A percentile compares a stretch with the other conserved stretches of the same genome.
Evolutionary conservation across 2,797 vertebrate species (phyloP).

Genomic region (Eptatretus atami): DNA sequence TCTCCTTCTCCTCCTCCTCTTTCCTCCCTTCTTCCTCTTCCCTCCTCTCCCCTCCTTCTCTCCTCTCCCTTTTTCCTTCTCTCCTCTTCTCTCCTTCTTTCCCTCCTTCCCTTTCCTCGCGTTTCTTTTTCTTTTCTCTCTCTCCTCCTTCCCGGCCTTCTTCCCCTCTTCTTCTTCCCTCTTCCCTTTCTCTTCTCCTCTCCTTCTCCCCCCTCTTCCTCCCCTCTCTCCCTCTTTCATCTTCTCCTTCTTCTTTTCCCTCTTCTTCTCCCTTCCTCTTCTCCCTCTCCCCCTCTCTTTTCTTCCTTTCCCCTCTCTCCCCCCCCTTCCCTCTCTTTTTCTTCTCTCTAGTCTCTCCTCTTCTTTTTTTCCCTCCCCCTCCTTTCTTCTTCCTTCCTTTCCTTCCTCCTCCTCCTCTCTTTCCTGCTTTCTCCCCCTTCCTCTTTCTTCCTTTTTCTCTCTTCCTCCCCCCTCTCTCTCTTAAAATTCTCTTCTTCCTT

Average conservation of each 20-base stretch:
- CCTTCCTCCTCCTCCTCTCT: not conserved
- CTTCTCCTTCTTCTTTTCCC: not conserved
- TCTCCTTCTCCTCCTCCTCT: not conserved
- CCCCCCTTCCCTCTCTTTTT: not conserved
- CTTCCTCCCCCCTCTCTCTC: not conserved
- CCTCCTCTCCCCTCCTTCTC: not conserved
- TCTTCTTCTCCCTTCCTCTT: not conserved
- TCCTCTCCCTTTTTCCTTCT: not conserved
- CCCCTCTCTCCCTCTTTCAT: not conserved
- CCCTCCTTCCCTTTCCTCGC: not conserved
- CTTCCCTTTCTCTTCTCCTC: conserved; percentile 8
- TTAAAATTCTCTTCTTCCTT: not conserved
- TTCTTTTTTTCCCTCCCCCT: not conserved
- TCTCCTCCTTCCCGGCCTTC: conserved; percentile 14
- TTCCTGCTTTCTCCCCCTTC: not conserved
- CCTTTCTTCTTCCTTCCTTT: not conserved
- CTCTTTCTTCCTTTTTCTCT: not conserved
- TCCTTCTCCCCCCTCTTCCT: not conserved
- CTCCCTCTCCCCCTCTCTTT: not conserved
- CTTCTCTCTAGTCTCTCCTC: not conserved
- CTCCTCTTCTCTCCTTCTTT: not conserved
- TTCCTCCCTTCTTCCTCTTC: not conserved
- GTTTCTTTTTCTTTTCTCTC: not conserved
- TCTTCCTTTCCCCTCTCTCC: not conserved
- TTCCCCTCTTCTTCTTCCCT: not conserved